Evolutionary conservation across 2,888 invertebrate genomes (phyloP), one percentile per base, ranked within the genome.

Genomic region (Protonemura montana): DNA sequence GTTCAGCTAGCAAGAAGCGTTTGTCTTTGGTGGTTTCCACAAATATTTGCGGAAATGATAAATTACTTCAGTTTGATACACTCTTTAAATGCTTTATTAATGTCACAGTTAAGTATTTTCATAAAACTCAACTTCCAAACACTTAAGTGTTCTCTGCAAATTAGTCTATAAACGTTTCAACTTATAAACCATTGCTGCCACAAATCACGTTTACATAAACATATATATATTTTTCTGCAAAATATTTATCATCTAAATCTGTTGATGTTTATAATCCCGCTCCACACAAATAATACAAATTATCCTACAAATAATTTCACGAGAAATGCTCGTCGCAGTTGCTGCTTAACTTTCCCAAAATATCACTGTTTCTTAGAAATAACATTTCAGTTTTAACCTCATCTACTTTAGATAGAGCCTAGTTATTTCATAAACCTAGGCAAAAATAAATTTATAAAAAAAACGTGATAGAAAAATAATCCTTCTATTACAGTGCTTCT

Each of bases 111-210:
- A 81, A 81, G 27, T 81, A 81, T 81, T 81, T 81, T 81, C 81
- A 81, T 81, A 81, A 81, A 27, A 21, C 59, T 59, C 59, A 81
- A 81, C 81, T 29, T 81, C 81, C 81, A 81, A 27, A 21, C 26
- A 16, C 42, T 21, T 85, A 41, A n/a, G 85, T 41, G 42, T 27
- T 59, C 25, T 35, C n/a, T 30, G 35, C 21, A 13, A 21, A 76
- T 21, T 21, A 59, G n/a, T n/a, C n/a, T n/a, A 59, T 59, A 59
- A 59, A 59, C 21, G 59, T 59, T 85, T 77, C 25, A 59, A 76
- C 27, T 78, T 82, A 78, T 77, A 59, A 85, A 82, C 30, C 21
- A 78, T 26, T 82, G 27, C n/a, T 85, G 87, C 82, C 59, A 82
- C 81, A 41, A 59, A 28, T 81, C 42, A 76, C 26, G 25, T 30